Conservation (phyloP, 1,140 invertebrate species). For the Odontomachus brunneus region DNA sequence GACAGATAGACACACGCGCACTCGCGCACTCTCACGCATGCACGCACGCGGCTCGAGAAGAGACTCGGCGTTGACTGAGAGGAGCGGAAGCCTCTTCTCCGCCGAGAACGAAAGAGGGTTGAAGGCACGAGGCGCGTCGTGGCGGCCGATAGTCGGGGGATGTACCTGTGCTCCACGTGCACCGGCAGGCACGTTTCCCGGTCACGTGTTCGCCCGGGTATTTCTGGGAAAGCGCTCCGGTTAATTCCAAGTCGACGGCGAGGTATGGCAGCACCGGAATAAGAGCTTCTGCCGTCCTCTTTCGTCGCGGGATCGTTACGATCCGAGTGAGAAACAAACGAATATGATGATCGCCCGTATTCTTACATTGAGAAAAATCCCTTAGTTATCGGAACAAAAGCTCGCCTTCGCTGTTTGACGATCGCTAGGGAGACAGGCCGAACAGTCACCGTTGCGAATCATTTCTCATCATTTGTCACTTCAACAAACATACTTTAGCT, state of each 20-base stretch:
- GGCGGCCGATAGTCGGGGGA: slow-evolving; percentile 58
- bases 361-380: too few relatives aligned
- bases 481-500: too few relatives aligned
- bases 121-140: slow-evolving; percentile 65
- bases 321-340: too few relatives aligned
- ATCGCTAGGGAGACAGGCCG: too few relatives aligned
- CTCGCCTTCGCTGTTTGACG: too few relatives aligned
- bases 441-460: too few relatives aligned
- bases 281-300: background rate
- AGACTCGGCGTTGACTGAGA: slow-evolving; percentile 73
- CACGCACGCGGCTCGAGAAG: slow-evolving; percentile 58
- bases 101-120: slow-evolving; percentile 69
- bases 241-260: slow-evolving; percentile 22
- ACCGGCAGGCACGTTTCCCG: slow-evolving; percentile 79
- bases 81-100: slow-evolving; percentile 67
- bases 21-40: slow-evolving; percentile 40
- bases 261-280: slow-evolving; percentile 3
- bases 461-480: too few relatives aligned
- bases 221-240: slow-evolving; percentile 40
- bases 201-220: slow-evolving; percentile 78
- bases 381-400: too few relatives aligned
- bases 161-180: slow-evolving; percentile 77
- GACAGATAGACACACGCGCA: slow-evolving; percentile 42
- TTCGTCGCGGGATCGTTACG: background rate
- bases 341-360: too few relatives aligned